Percentiles rank a stretch among this genome's conserved stretches.
Conservation (phyloP, 2,888 invertebrate genomes). For the Idaea straminata region DNA sequence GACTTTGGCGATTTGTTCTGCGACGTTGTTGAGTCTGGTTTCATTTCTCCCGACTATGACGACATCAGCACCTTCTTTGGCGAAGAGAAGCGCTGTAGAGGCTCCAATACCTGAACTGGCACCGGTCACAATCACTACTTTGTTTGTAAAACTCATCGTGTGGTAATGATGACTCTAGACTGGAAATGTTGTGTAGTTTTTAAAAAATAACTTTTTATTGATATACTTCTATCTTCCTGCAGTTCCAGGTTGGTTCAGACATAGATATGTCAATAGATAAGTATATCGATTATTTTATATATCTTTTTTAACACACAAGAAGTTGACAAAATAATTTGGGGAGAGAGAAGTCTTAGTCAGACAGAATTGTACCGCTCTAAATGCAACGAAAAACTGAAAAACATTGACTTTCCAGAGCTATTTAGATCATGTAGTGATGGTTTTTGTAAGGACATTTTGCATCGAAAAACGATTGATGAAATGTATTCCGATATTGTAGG, state of each 20-base stretch:
- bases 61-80: constrained; percentile 39
- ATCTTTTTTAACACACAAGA: no score
- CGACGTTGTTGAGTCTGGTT: constrained; percentile 28
- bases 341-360: no score
- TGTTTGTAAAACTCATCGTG: constrained; percentile 21
- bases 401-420: no score
- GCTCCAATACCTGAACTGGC: constrained; percentile 48
- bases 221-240: not conserved
- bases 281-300: not conserved
- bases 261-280: not conserved
- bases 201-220: not conserved
- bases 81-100: constrained; percentile 35
- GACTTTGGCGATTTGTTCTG: constrained; percentile 12
- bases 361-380: no score
- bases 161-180: not conserved
- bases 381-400: no score
- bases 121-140: constrained; percentile 44
- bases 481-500: no score
- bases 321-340: no score
- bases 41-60: constrained; percentile 38
- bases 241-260: not conserved
- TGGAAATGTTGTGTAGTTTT: not conserved
- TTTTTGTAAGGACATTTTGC: no score
- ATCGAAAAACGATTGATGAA: no score
- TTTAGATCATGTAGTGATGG: no score